These are phyloP conservation scores for Embiotoca jacksoni DNA, from an alignment of 2,113 vertebrate genomes.

Conservation along the genomic window DNA sequence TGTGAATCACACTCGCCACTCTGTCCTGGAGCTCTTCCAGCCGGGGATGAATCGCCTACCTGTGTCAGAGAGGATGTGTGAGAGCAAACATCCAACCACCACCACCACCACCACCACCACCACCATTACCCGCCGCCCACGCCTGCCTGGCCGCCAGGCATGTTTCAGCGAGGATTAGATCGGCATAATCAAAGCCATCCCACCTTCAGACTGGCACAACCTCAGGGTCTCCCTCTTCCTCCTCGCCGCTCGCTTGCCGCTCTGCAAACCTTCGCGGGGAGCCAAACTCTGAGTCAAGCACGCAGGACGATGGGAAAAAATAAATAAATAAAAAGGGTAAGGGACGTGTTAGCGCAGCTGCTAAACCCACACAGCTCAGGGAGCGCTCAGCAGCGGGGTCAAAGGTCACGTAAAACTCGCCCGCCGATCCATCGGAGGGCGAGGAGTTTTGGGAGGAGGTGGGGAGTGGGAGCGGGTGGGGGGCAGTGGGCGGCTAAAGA, in stretches of 20 bases:
- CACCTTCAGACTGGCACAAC: slow-evolving; percentile 68
- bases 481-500: slow-evolving; percentile 54
- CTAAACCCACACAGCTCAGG: slow-evolving; percentile 62
- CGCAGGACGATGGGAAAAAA: slow-evolving; percentile 35
- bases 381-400: slow-evolving; percentile 40
- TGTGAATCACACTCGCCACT: slow-evolving; percentile 70
- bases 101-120: slow-evolving; percentile 14
- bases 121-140: slow-evolving; percentile 43
- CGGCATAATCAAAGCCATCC: slow-evolving; percentile 62
- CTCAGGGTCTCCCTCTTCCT: slow-evolving; percentile 53
- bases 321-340: background rate
- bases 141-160: slow-evolving; percentile 47
- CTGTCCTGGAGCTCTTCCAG: slow-evolving; percentile 68
- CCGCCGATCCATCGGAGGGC: slow-evolving; percentile 38
- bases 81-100: slow-evolving; percentile 35
- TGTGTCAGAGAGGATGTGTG: slow-evolving; percentile 59
- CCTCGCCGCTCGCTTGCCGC: background rate
- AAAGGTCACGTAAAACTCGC: slow-evolving; percentile 52
- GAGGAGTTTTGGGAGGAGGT: slow-evolving; percentile 11
- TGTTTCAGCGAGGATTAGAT: slow-evolving; percentile 57
- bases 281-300: slow-evolving; percentile 57
- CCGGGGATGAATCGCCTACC: slow-evolving; percentile 69
- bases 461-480: too few species aligned
- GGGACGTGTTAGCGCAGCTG: slow-evolving; percentile 7
- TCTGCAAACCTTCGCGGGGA: slow-evolving; percentile 10